Evolutionary conservation across 2,888 invertebrate species (phyloP), one percentile per base, ranked within the genome.

Genomic region (Sarcophaga rosellei): DNA sequence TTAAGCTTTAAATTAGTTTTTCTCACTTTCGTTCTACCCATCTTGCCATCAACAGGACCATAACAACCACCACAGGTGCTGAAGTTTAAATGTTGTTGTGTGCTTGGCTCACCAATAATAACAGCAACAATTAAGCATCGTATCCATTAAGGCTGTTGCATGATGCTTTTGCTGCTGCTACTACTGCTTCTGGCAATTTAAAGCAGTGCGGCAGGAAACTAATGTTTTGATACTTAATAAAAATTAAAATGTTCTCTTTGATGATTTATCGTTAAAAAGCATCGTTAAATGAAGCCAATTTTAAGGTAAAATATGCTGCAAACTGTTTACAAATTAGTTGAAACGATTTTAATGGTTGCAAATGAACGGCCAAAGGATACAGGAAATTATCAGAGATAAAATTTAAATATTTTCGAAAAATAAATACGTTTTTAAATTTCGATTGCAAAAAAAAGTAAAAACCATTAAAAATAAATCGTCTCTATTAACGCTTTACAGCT

Each of bases 1-100:
- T 76, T 77, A 80, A 73, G 86, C 73, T 83, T 68, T 86, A 86
- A 85, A 86, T 86, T 82, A 76, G 44, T 62, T 86, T 70, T 70
- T 59, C 53, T n/a, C 72, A 17, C 11, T 10, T 47, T 53, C 21
- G 15, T 78, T 44, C 11, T 23, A 35, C 8, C 53, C 53, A 12
- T 3, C 15, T 3, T 53, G 53, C n/a, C n/a, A 4, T 53, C 53
- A 53, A 53, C 35, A 35, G 35, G 35, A 35, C 15, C 17, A n/a
- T n/a, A 25, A 17, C 21, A 62, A 12, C 53, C 5, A 17, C 8
- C 20, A 44, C 59, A 65, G 76, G 70, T 82, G 65, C 65, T 82
- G 45, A 72, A 72, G 66, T 62, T 21, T 10, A 66, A 72, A 35
- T 70, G 12, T 69, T 70, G 12, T 69, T 69, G 66, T 35, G 62